phyloP scores from a whole-genome alignment of 2,113 vertebrate genomes.

The Pomatorhinus ruficollis region DNA sequence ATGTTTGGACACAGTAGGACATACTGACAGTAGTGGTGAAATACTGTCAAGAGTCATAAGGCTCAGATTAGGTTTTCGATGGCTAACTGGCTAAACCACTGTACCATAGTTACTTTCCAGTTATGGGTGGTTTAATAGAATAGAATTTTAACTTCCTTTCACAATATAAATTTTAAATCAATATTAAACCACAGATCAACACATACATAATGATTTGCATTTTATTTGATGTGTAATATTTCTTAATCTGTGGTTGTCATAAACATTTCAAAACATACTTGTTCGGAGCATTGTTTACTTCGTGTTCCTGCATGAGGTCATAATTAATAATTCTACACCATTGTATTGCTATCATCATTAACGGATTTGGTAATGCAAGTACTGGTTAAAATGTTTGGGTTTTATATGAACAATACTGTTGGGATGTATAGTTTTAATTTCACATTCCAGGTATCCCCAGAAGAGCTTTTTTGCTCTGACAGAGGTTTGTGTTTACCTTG shows the following conservation, averaged over 20 bases:
- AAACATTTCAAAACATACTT: not conserved
- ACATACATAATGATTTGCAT: not conserved
- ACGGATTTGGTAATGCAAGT: not conserved
- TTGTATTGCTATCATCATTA: not conserved
- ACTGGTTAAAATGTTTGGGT: not conserved
- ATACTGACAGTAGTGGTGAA: not conserved
- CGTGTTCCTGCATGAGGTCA: not conserved
- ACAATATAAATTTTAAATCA: not conserved
- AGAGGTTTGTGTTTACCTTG: not conserved
- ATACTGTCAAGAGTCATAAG: not conserved
- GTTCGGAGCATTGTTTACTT: not conserved
- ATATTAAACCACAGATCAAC: not conserved
- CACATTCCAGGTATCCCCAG: not conserved
- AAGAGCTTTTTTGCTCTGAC: not conserved
- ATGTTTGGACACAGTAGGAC: not conserved
- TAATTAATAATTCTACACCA: not conserved
- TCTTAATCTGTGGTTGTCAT: not conserved
- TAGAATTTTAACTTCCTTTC: not conserved
- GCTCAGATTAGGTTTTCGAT: not conserved
- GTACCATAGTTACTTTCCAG: not conserved
- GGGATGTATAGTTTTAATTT: not conserved
- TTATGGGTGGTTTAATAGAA: not conserved
- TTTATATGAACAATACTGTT: not conserved
- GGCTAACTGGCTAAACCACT: not conserved
- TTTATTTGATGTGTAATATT: not conserved